Percentiles rank a stretch among this genome's conserved stretches.
These are phyloP conservation scores for Serinus canaria DNA, from an alignment of 2,113 vertebrate species.

Conservation along the genomic window DNA sequence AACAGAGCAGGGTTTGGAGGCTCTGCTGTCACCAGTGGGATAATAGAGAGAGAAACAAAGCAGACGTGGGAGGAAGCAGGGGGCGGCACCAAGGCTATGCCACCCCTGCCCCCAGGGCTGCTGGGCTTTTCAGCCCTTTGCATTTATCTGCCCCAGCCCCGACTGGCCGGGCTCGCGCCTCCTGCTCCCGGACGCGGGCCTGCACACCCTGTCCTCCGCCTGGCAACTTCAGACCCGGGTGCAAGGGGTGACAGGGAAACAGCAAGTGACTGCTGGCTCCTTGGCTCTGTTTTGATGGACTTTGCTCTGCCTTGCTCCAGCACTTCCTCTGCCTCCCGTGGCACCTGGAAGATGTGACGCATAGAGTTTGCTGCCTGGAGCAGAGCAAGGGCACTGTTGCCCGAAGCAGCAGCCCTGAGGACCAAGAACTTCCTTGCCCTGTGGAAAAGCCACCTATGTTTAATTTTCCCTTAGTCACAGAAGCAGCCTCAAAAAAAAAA, in stretches of 20 bases:
- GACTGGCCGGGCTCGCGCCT: accelerated
- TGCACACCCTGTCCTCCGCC: accelerated
- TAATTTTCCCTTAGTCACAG: not conserved
- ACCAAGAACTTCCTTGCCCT: not conserved
- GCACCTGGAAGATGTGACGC: not conserved
- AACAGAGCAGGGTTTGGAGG: not conserved
- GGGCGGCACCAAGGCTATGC: not conserved
- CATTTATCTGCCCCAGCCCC: not conserved
- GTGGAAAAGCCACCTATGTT: not conserved
- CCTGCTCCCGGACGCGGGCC: accelerated
- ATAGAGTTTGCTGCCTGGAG: accelerated
- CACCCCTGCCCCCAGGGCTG: not conserved
- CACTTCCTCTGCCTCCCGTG: accelerated
- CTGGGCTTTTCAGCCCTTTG: not conserved
- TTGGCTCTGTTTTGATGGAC: not conserved
- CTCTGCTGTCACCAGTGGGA: not conserved
- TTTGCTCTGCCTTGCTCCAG: not conserved
- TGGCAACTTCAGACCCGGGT: not conserved
- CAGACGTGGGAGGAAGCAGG: not conserved
- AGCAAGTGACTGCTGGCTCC: not conserved
- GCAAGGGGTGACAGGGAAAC: not conserved
- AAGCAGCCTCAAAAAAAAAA: not conserved
- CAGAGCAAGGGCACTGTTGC: not conserved
- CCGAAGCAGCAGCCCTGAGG: accelerated
- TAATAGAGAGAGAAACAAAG: not conserved